Conservation (phyloP, 1,140 invertebrate species). For the Tenebrio molitor region DNA sequence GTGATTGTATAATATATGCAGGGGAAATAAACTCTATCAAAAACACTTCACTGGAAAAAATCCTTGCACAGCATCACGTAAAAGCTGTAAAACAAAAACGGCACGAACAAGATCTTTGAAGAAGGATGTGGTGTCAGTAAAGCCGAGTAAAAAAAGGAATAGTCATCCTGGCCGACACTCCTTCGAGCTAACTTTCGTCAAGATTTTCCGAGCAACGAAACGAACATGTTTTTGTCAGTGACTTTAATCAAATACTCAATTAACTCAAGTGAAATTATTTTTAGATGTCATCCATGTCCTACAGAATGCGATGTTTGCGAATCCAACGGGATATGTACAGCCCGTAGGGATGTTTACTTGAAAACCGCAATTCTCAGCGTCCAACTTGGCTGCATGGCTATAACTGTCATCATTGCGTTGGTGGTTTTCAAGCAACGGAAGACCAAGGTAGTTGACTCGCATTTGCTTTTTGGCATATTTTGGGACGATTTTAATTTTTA, state of each 20-base stretch:
- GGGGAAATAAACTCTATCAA: conserved; percentile 1
- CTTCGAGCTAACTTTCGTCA: background rate
- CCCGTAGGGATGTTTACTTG: conserved; percentile 72
- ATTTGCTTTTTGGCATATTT: too few relatives aligned
- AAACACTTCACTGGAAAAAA: background rate
- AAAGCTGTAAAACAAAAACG: conserved; percentile 1
- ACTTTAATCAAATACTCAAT: background rate
- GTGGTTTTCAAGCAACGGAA: conserved; percentile 83
- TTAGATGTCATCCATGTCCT: conserved; percentile 73
- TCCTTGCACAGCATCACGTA: background rate
- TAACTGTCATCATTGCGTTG: conserved; percentile 77
- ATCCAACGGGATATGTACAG: conserved; percentile 70
- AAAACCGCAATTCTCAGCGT: conserved; percentile 78
- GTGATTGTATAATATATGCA: background rate
- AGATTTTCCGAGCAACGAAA: background rate
- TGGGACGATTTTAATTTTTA: conserved; percentile 64
- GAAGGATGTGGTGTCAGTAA: background rate
- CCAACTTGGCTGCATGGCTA: conserved; percentile 80
- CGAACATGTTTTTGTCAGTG: background rate
- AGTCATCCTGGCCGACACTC: background rate
- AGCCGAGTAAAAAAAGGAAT: background rate
- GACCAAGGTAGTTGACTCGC: conserved; percentile 74
- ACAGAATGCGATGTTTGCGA: conserved; percentile 70
- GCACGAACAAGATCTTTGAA: background rate
- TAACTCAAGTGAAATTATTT: conserved; percentile 41